Evolutionary conservation across 1,140 invertebrate genomes (phyloP).

Genomic region (Plectrocnemia conspersa): DNA sequence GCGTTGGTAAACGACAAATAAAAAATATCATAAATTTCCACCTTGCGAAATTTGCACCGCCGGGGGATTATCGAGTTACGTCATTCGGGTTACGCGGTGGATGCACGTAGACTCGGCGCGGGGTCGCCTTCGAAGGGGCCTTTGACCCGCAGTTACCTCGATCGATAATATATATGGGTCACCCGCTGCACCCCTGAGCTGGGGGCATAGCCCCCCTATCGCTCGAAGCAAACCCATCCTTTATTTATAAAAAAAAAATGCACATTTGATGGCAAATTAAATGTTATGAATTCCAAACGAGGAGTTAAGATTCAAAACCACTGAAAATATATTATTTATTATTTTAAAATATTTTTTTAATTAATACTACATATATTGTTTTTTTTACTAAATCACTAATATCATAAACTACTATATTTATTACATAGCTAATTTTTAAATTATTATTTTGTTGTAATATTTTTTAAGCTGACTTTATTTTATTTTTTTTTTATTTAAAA

Average conservation of each 20-base stretch:
- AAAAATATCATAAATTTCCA: not conserved
- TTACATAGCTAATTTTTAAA: too few relatives aligned
- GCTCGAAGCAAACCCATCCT: not conserved
- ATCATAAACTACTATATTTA: too few relatives aligned
- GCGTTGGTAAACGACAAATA: not conserved
- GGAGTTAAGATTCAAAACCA: too few relatives aligned
- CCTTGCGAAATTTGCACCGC: not conserved
- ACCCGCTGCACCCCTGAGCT: conserved; percentile 15
- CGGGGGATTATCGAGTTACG: conserved; percentile 8
- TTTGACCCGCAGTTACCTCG: conserved; percentile 32
- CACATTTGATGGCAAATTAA: too few relatives aligned
- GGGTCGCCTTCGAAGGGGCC: conserved; percentile 3
- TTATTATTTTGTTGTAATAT: too few relatives aligned
- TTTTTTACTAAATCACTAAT: too few relatives aligned
- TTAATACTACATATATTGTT: too few relatives aligned
- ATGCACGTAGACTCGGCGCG: conserved; percentile 8
- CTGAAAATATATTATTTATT: too few relatives aligned
- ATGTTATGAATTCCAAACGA: too few relatives aligned
- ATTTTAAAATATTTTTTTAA: too few relatives aligned
- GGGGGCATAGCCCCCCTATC: not conserved
- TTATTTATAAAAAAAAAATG: not conserved
- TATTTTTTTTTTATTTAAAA: too few relatives aligned
- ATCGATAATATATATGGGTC: conserved; percentile 35
- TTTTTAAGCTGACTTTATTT: too few relatives aligned
- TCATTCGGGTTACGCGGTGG: conserved; percentile 3